Percentiles rank a stretch among this genome's conserved stretches.
phyloP scores from a whole-genome alignment of 2,888 invertebrate genomes.

The Phyllotreta cruciferae region DNA sequence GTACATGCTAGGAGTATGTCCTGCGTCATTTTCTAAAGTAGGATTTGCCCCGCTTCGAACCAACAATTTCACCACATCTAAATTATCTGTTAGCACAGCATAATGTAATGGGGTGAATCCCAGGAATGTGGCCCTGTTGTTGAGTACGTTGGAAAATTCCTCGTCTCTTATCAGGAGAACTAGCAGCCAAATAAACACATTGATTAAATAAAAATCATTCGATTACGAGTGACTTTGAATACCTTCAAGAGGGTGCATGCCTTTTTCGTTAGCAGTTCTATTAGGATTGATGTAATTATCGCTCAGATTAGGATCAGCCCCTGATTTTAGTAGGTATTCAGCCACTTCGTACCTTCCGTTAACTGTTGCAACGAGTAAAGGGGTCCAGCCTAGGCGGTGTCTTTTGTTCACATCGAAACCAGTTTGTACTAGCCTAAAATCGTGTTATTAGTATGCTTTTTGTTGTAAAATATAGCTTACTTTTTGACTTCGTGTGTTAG shows the following conservation, averaged over 20 bases:
- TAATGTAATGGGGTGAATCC: conserved; percentile 91
- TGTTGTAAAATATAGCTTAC: conserved; percentile 51
- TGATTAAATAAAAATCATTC: conserved; percentile 60
- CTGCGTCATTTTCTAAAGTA: conserved; percentile 76
- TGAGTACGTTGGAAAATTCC: conserved; percentile 78
- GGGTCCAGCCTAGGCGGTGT: conserved; percentile 86
- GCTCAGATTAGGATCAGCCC: conserved; percentile 79
- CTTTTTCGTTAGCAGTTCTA: conserved; percentile 69
- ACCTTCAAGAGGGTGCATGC: conserved; percentile 79
- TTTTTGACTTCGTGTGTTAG: conserved; percentile 61
- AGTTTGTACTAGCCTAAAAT: conserved; percentile 57
- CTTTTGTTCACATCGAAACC: conserved; percentile 71
- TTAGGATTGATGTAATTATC: conserved; percentile 79
- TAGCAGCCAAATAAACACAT: conserved; percentile 45
- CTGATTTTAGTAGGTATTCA: conserved; percentile 69
- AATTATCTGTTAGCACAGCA: conserved; percentile 79
- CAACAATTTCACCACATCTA: conserved; percentile 68
- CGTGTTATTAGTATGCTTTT: not conserved
- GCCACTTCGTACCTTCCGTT: conserved; percentile 72
- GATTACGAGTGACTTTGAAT: not conserved
- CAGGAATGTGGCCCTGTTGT: conserved; percentile 76
- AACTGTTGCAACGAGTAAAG: conserved; percentile 83
- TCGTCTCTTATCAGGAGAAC: conserved; percentile 76
- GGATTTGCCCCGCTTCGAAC: conserved; percentile 79
- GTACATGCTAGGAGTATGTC: conserved; percentile 78